phyloP scores from a whole-genome alignment of 2,797 vertebrate genomes.

The Rachycentron canadum region DNA sequence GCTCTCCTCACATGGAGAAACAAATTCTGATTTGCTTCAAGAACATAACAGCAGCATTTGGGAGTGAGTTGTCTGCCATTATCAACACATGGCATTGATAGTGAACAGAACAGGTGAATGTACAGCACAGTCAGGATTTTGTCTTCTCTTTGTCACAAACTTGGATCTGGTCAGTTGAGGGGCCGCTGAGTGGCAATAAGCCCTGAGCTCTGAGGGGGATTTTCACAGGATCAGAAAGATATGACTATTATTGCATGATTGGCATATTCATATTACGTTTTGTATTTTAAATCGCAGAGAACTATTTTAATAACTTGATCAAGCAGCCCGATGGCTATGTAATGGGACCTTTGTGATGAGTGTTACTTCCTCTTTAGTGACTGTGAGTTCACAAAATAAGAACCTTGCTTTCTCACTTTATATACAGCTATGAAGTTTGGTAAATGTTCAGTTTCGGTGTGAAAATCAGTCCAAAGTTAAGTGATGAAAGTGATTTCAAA shows the following conservation, averaged over 20 bases:
- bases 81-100: not conserved
- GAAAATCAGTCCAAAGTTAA: constrained; percentile 63
- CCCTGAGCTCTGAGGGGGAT: not conserved
- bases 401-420: not conserved
- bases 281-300: not conserved
- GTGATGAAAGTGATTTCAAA: constrained; percentile 61
- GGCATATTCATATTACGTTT: not conserved
- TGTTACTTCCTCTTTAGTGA: not conserved
- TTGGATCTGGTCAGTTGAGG: not conserved
- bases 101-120: constrained; percentile 20
- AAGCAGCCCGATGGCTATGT: constrained; percentile 6
- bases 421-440: not conserved
- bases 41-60: constrained; percentile 27
- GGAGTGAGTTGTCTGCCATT: constrained; percentile 13
- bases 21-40: constrained; percentile 30
- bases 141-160: constrained; percentile 1
- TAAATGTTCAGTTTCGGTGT: not conserved
- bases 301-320: not conserved
- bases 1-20: constrained; percentile 25
- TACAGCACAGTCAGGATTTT: not conserved
- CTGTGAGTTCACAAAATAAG: not conserved
- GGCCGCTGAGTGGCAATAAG: not conserved
- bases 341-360: not conserved
- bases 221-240: constrained; percentile 21
- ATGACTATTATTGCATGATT: not conserved